Percentiles rank a stretch among this genome's conserved stretches.
Evolutionary conservation across 2,113 vertebrate genomes (phyloP).

Genomic region (Lophotis ruficrista): DNA sequence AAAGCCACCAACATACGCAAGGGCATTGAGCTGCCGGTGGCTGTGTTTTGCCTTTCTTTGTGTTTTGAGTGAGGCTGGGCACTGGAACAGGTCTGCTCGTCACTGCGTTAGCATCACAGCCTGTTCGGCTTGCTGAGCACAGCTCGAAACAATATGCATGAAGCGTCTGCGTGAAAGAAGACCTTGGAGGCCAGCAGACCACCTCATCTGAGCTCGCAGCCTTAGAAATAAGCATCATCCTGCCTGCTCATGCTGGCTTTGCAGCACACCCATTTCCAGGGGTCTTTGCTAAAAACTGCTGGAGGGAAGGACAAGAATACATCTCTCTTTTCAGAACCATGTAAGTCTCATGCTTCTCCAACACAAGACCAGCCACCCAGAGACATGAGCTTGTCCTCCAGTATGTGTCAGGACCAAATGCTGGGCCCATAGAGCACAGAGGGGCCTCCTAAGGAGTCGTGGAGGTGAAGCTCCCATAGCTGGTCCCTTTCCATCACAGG

Average conservation of each 20-base stretch:
- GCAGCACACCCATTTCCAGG: not conserved
- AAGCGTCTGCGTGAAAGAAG: not conserved
- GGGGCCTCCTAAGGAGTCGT: not conserved
- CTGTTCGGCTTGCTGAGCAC: accelerated
- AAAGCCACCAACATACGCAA: accelerated
- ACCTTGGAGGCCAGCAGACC: not conserved
- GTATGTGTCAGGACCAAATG: accelerated
- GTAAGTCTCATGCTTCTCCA: not conserved
- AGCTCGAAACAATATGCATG: not conserved
- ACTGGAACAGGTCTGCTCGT: not conserved
- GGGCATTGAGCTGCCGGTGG: accelerated
- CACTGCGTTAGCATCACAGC: not conserved
- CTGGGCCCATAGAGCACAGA: not conserved
- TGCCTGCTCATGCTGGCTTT: not conserved
- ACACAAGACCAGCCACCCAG: not conserved
- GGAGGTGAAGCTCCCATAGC: not conserved
- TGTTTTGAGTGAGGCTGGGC: not conserved
- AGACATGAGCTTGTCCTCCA: not conserved
- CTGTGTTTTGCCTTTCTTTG: not conserved
- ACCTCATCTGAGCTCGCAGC: not conserved
- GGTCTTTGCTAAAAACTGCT: not conserved
- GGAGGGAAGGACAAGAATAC: not conserved
- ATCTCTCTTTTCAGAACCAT: not conserved
- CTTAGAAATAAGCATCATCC: not conserved
- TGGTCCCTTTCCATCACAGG: not conserved